Evolutionary conservation across 2,113 vertebrate genomes (phyloP).

Genomic region (Bucco capensis): DNA sequence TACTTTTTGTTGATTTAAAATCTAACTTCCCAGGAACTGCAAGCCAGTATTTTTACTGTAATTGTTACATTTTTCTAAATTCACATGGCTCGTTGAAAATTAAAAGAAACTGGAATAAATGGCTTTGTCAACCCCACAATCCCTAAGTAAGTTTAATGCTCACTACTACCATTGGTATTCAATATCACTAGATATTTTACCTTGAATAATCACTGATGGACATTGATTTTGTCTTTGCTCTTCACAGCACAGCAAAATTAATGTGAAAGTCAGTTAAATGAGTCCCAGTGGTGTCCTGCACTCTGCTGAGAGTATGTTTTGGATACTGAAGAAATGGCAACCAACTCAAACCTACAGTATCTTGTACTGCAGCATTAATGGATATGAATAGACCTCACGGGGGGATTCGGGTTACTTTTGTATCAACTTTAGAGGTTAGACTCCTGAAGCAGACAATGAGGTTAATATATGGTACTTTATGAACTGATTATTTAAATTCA

Average conservation of each 20-base stretch:
- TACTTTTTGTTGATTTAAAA: background rate
- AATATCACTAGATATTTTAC: conserved; percentile 78
- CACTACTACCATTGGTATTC: conserved; percentile 71
- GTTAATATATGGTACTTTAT: conserved; percentile 62
- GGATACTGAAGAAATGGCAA: conserved; percentile 71
- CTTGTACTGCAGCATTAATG: conserved; percentile 78
- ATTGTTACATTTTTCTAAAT: conserved; percentile 43
- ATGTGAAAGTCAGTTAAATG: conserved; percentile 82
- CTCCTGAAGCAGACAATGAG: conserved; percentile 63
- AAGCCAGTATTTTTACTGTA: conserved; percentile 27
- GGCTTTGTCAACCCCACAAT: conserved; percentile 67
- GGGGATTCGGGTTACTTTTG: conserved; percentile 70
- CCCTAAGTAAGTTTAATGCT: conserved; percentile 76
- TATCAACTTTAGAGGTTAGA: conserved; percentile 76
- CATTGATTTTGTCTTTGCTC: conserved; percentile 84
- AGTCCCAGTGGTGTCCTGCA: conserved; percentile 76
- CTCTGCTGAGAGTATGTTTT: conserved; percentile 75
- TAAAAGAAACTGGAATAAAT: conserved; percentile 63
- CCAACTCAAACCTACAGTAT: conserved; percentile 58
- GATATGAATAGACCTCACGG: conserved; percentile 72
- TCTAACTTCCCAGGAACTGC: background rate
- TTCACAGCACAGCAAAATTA: conserved; percentile 84
- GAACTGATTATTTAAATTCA: conserved; percentile 52
- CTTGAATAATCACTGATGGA: conserved; percentile 83
- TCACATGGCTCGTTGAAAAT: conserved; percentile 26